Evolutionary conservation across 2,888 invertebrate species (phyloP).

Genomic region (Carabus problematicus): DNA sequence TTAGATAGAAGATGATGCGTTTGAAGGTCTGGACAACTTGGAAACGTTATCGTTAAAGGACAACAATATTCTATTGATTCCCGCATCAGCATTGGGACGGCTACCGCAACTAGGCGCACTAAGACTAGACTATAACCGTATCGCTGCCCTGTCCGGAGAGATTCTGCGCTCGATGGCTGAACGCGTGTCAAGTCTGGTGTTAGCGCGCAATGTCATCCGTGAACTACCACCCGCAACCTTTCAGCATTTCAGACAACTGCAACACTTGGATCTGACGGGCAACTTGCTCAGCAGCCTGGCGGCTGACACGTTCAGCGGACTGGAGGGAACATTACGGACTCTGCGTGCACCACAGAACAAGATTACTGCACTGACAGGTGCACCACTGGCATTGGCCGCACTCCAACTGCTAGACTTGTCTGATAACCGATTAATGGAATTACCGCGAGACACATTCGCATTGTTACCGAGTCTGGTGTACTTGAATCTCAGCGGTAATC

Average conservation of each 20-base stretch:
- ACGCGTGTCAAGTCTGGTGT: conserved; percentile 71
- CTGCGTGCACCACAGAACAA: conserved; percentile 78
- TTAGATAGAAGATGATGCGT: conserved; percentile 87
- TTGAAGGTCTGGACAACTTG: conserved; percentile 80
- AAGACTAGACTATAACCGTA: conserved; percentile 84
- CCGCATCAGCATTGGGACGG: conserved; percentile 82
- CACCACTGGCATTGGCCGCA: conserved; percentile 69
- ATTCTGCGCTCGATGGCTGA: conserved; percentile 77
- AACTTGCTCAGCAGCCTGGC: conserved; percentile 77
- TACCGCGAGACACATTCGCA: conserved; percentile 72
- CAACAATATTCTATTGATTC: conserved; percentile 86
- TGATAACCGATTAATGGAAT: conserved; percentile 77
- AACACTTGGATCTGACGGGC: conserved; percentile 78
- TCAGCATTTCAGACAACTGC: conserved; percentile 76
- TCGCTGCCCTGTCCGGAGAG: conserved; percentile 83
- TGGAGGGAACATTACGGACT: conserved; percentile 75
- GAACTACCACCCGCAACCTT: conserved; percentile 85
- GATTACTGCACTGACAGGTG: conserved; percentile 70
- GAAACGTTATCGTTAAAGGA: conserved; percentile 82
- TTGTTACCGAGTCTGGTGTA: conserved; percentile 71
- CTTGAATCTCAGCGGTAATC: conserved; percentile 79
- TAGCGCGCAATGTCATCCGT: conserved; percentile 85
- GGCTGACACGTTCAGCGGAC: conserved; percentile 76
- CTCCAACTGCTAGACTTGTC: conserved; percentile 78
- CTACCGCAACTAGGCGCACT: conserved; percentile 76